Base-by-base conservation (phyloP, 2,888 invertebrate genomes). In the Malachius bipustulatus region DNA sequence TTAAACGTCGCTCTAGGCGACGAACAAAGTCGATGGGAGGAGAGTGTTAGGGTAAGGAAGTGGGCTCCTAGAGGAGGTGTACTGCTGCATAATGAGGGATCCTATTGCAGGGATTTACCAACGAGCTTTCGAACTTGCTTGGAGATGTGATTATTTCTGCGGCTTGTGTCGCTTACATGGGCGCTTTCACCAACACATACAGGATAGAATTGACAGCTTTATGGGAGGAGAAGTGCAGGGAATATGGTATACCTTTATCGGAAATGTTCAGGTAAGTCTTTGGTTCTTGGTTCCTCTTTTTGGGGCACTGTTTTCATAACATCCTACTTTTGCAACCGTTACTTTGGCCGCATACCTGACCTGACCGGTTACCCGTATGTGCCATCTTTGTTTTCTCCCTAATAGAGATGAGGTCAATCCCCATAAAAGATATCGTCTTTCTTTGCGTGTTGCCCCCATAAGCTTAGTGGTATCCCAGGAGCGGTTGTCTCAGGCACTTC, bases 71-170 rank as follows among this genome's bases (percentile, higher is more conserved):
- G 24, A 24, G 24, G n/a, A n/a, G 8, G 24, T 24, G n/a, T 8
- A n/a, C n/a, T 26, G 13, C n/a, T n/a, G n/a, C n/a, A n/a, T n/a
- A n/a, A n/a, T n/a, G n/a, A n/a, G n/a, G n/a, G n/a, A n/a, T 13
- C 3, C 14, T 35, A 33, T 51, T 51, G 30, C 50, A 79, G 71
- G 64, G 63, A 2, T 73, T 88, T 24, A 77, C 78, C 1, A 57
- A 65, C 1, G 74, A 80, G 49, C 65, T 87, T 31, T 62, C 68
- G 43, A 82, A 84, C 57, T 68, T 89, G 3, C 74, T 81, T 0
- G 94, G 93, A 0, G 90, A 94, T 60, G 82, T 87, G 4, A 67
- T 94, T 19, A 72, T 93, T 11, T 83, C 89, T 0, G 79, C 91
- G 0, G 85, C 82, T 2, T 83, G 82, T 45, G 80, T 94, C 26